Base-by-base conservation (phyloP, 2,113 vertebrate genomes). In the Meleagris gallopavo region DNA sequence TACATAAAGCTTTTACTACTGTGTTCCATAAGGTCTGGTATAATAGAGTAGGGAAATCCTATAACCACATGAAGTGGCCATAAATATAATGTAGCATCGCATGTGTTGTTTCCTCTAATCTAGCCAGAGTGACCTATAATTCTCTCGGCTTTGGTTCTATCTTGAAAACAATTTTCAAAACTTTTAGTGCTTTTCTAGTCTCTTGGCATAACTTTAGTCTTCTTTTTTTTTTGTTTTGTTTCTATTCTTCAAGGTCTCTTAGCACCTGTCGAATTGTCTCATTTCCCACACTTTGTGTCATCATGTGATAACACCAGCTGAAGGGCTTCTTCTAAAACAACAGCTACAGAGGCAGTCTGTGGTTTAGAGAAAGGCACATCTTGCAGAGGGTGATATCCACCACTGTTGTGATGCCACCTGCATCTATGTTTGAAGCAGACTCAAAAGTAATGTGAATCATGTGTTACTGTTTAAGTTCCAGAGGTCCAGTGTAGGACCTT, bases 301-400 rank as follows among this genome's bases (percentile, higher is more conserved):
- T 97, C 97, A 96, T 95, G 82, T 95, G 96, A 97, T 97, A 76
- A 84, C 54, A 96, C 86, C 96, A 94, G 94, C 90, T 96, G 93
- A 96, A 96, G 95, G 90, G 74, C 76, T 97, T 62, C 91, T 89
- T 95, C 94, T 95, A 76, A 93, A 94, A 80, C 80, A 94, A 83
- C 94, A 97, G 97, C 97, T 97, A 97, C 97, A 97, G 94, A 94
- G 72, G 87, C 84, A 93, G 91, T 88, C 95, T 98, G 98, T 98
- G 97, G 97, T 97, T 98, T 98, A 95, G 93, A 94, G 83, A 80
- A 79, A 83, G 91, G 55, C 32, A 74, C 57, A 82, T 93, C 90
- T 95, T 93, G 62, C 65, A 89, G 70, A 90, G 71, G 91, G 81
- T 92, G 89, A 83, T 73, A 87, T 92, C 90, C 70, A 96, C 84